Percentiles rank a stretch among this genome's conserved stretches.
These are phyloP conservation scores for Rhinophrynus dorsalis DNA, from an alignment of 2,797 vertebrate genomes.

Conservation along the genomic window DNA sequence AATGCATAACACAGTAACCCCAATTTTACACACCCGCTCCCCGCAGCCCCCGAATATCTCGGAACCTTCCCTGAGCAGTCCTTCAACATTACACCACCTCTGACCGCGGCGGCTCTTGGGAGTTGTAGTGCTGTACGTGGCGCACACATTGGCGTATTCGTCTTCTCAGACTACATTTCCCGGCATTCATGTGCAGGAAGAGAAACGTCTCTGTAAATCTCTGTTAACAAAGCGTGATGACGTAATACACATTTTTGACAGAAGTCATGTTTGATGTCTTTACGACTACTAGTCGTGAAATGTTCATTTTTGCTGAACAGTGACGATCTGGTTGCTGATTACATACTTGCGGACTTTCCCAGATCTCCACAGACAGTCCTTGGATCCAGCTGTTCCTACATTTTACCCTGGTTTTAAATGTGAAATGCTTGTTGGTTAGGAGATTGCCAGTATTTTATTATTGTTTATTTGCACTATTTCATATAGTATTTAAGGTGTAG, in stretches of 20 bases:
- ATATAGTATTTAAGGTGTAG: no score
- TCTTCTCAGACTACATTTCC: conserved; percentile 12
- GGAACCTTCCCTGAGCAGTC: neutral
- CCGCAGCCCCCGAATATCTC: conserved; percentile 34
- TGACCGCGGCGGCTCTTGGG: conserved; percentile 9
- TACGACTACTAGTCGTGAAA: no score
- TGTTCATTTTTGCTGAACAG: no score
- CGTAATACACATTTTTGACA: neutral
- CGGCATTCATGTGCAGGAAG: neutral
- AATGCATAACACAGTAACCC: neutral
- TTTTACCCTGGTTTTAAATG: no score
- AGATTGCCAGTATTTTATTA: no score
- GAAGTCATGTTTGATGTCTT: neutral
- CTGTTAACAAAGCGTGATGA: neutral
- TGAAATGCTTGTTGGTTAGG: no score
- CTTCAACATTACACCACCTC: conserved; percentile 20
- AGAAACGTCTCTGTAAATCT: neutral
- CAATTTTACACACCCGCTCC: conserved; percentile 17
- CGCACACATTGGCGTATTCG: neutral
- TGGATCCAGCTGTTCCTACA: no score
- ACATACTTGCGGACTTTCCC: no score
- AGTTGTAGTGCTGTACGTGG: conserved; percentile 53
- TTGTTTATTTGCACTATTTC: no score
- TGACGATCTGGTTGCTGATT: no score
- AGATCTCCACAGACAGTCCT: no score